These are phyloP conservation scores for Cyaniris semiargus DNA, from an alignment of 2,888 invertebrate genomes.

Conservation along the genomic window DNA sequence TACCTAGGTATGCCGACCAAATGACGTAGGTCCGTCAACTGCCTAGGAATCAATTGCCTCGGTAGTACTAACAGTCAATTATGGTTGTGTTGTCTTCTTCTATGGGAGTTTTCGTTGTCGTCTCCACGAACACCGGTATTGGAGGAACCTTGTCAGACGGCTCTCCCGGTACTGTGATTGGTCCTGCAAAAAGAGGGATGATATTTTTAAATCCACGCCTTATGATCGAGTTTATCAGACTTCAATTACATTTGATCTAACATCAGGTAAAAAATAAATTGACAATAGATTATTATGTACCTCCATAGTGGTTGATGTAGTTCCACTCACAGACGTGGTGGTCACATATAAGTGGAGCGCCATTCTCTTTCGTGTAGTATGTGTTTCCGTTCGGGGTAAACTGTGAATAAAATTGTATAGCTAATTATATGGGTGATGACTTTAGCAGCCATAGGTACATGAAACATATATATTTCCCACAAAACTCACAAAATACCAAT, in stretches of 20 bases:
- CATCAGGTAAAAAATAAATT: no score
- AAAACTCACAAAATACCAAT: slow-evolving; percentile 8
- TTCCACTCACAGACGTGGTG: slow-evolving; percentile 76
- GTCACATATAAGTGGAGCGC: slow-evolving; percentile 63
- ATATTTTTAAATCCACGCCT: not conserved
- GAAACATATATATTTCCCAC: not conserved
- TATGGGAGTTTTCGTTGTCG: slow-evolving; percentile 61
- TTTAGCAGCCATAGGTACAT: no score
- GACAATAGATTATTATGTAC: slow-evolving; percentile 45
- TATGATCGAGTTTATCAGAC: not conserved
- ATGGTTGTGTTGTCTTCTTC: slow-evolving; percentile 60
- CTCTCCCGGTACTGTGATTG: slow-evolving; percentile 70
- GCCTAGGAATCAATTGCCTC: no score
- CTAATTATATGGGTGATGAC: not conserved
- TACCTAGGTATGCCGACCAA: no score
- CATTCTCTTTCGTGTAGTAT: slow-evolving; percentile 65
- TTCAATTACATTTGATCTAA: no score
- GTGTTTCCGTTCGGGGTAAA: slow-evolving; percentile 66
- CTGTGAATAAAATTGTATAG: slow-evolving; percentile 45
- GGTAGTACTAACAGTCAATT: no score
- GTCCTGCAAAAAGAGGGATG: slow-evolving; percentile 51
- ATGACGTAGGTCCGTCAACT: no score
- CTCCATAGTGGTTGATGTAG: slow-evolving; percentile 71
- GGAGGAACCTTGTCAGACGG: slow-evolving; percentile 63
- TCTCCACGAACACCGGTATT: slow-evolving; percentile 67